These are phyloP conservation scores for Seira ritae DNA, from an alignment of 2,888 invertebrate species.

Conservation along the genomic window DNA sequence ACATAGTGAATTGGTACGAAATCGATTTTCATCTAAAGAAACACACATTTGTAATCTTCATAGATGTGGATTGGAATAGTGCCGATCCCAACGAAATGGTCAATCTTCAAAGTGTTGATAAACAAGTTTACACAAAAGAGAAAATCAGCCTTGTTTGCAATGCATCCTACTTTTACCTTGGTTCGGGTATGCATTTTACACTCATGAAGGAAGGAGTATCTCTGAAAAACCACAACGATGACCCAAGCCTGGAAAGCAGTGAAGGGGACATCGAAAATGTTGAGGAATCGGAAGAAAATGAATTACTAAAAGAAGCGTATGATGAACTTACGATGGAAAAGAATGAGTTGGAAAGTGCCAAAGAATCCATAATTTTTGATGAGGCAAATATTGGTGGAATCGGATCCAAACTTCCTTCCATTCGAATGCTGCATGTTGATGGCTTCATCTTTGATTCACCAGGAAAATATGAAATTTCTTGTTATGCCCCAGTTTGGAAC, in stretches of 20 bases:
- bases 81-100: slow-evolving; percentile 54
- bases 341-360: slow-evolving; percentile 34
- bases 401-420: slow-evolving; percentile 29
- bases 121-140: slow-evolving; percentile 47
- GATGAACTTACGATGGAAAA: background rate
- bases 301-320: background rate
- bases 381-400: slow-evolving; percentile 51
- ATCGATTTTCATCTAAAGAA: background rate
- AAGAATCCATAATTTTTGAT: slow-evolving; percentile 29
- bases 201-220: slow-evolving; percentile 22
- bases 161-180: slow-evolving; percentile 51
- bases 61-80: slow-evolving; percentile 59
- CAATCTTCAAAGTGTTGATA: slow-evolving; percentile 16
- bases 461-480: slow-evolving; percentile 49
- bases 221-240: too few relatives aligned
- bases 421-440: background rate
- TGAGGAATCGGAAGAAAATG: background rate
- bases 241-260: too few relatives aligned
- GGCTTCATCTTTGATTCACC: slow-evolving; percentile 26
- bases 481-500: slow-evolving; percentile 57
- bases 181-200: slow-evolving; percentile 50
- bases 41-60: background rate
- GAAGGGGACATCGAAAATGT: background rate
- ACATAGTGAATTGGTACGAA: background rate
- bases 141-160: slow-evolving; percentile 51